These are phyloP conservation scores for Drosophila flavopinicola DNA, from an alignment of 2,888 invertebrate genomes.

Conservation along the genomic window DNA sequence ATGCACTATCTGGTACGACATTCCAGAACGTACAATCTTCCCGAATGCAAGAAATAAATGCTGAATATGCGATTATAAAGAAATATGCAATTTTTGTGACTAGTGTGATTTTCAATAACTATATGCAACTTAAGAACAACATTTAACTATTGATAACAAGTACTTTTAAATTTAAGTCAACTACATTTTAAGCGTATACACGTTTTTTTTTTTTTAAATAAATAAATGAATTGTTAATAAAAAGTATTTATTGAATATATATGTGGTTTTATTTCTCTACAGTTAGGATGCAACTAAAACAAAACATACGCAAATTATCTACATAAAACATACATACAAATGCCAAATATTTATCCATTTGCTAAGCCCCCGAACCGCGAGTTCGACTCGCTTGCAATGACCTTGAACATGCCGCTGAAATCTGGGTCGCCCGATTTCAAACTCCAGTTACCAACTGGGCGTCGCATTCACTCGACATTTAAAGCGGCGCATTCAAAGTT, in stretches of 20 bases:
- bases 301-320: neutral
- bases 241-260: conserved; percentile 22
- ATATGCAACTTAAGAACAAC: neutral
- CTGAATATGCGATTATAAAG: conserved; percentile 48
- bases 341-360: neutral
- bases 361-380: neutral
- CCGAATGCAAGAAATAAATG: conserved; percentile 64
- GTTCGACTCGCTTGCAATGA: conserved; percentile 25
- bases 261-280: conserved; percentile 53
- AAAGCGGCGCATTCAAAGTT: conserved; percentile 26
- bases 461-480: conserved; percentile 7
- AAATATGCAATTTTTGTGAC: conserved; percentile 82
- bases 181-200: conserved; percentile 39
- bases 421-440: conserved; percentile 19
- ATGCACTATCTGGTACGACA: conserved; percentile 99
- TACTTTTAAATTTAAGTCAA: conserved; percentile 9
- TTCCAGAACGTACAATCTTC: conserved; percentile 88
- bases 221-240: conserved; percentile 35
- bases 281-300: too few relatives aligned
- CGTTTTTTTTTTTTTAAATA: neutral
- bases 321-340: neutral
- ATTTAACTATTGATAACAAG: conserved; percentile 9
- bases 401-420: conserved; percentile 36
- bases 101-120: conserved; percentile 46
- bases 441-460: conserved; percentile 3